These are phyloP conservation scores for Eristalis intricaria DNA, from an alignment of 2,888 invertebrate genomes.

Conservation along the genomic window DNA sequence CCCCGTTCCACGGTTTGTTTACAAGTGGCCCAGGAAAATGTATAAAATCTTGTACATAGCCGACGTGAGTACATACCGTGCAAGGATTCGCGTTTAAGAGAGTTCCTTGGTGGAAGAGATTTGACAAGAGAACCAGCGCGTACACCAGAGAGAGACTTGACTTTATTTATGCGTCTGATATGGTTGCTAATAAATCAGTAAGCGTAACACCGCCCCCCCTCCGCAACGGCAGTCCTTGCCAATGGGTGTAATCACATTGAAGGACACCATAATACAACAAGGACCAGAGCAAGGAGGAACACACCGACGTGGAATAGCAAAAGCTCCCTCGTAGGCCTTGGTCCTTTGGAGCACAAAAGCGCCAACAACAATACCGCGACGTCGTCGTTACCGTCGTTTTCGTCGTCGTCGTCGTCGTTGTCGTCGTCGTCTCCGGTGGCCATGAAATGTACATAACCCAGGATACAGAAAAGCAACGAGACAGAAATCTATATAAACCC, in stretches of 20 bases:
- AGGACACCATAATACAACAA: slow-evolving; percentile 35
- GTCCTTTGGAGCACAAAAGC: slow-evolving; percentile 16
- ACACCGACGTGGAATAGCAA: background rate
- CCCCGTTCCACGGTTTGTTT: slow-evolving; percentile 10
- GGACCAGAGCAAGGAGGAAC: background rate
- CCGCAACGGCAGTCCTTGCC: background rate
- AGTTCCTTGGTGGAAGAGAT: background rate
- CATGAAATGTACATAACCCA: slow-evolving; percentile 37
- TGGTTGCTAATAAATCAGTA: slow-evolving; percentile 29
- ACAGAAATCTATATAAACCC: background rate
- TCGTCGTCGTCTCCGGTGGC: slow-evolving; percentile 38
- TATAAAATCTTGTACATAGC: slow-evolving; percentile 6
- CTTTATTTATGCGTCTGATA: slow-evolving; percentile 52
- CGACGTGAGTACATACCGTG: background rate
- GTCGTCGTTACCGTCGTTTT: background rate
- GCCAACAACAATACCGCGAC: slow-evolving; percentile 3
- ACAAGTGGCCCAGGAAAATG: slow-evolving; percentile 33
- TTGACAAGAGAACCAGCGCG: background rate
- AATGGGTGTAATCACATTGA: slow-evolving; percentile 16
- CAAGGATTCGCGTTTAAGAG: background rate
- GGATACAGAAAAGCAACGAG: background rate
- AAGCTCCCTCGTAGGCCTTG: slow-evolving; percentile 18
- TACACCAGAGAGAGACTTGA: background rate
- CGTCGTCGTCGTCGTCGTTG: background rate
- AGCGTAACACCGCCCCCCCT: background rate